phyloP scores from a whole-genome alignment of 64 coral and sea anemone species.

The Porites lutea region DNA sequence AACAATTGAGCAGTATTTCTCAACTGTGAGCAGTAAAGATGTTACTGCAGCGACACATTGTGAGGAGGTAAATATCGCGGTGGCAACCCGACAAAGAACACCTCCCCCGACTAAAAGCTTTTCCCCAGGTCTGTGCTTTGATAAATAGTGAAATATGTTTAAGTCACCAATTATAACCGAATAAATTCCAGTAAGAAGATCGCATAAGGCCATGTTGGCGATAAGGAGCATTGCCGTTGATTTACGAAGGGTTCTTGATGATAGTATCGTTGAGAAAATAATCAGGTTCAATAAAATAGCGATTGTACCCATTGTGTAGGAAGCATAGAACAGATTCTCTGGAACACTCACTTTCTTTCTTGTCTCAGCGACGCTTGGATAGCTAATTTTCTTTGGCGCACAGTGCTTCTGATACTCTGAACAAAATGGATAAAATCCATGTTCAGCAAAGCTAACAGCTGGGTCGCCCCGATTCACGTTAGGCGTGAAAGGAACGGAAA shows the following conservation, averaged over 20 bases:
- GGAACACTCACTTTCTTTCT: neutral
- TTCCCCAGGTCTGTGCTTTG: neutral
- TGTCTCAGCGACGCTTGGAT: neutral
- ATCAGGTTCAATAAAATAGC: slow-evolving; percentile 39
- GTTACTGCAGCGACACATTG: slow-evolving; percentile 47
- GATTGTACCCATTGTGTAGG: slow-evolving; percentile 35
- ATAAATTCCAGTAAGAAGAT: slow-evolving; percentile 50
- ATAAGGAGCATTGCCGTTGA: slow-evolving; percentile 61
- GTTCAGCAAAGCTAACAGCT: neutral
- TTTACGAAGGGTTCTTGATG: slow-evolving; percentile 34
- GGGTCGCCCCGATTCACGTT: neutral
- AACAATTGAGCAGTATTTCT: slow-evolving; percentile 59
- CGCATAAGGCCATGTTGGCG: slow-evolving; percentile 59
- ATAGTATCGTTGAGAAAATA: slow-evolving; percentile 33
- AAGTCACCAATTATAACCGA: slow-evolving; percentile 40
- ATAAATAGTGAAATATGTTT: slow-evolving; percentile 52
- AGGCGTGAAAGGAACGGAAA: neutral
- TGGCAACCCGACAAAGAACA: slow-evolving; percentile 18
- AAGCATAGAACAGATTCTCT: slow-evolving; percentile 44
- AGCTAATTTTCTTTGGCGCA: neutral
- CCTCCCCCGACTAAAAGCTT: neutral
- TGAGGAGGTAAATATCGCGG: slow-evolving; percentile 42
- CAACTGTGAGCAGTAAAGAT: slow-evolving; percentile 47
- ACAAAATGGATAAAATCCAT: slow-evolving; percentile 30
- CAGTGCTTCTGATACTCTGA: neutral